Evolutionary conservation across 2,888 invertebrate genomes (phyloP).

Genomic region (Oligia latruncula): DNA sequence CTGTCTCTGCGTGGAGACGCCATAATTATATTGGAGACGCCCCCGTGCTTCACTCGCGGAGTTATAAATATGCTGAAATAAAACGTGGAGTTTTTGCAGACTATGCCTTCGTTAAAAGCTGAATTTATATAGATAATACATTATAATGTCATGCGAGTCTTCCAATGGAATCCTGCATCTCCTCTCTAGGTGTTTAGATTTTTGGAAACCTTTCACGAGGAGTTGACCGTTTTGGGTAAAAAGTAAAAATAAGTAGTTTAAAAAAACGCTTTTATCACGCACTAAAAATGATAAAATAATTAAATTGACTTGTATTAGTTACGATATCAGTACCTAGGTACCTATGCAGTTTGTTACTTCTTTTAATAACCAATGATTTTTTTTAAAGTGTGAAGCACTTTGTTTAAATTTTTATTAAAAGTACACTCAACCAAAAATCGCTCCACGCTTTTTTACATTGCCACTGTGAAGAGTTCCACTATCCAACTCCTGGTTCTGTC

Average conservation of each 20-base stretch:
- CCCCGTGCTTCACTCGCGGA: conserved; percentile 43
- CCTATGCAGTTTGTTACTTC: no score
- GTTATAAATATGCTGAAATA: conserved; percentile 27
- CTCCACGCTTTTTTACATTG: neutral
- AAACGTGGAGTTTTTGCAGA: neutral
- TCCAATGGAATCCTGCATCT: neutral
- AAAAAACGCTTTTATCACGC: neutral
- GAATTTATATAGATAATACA: no score
- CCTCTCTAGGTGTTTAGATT: neutral
- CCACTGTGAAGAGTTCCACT: neutral
- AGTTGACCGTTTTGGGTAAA: neutral
- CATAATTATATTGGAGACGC: conserved; percentile 17
- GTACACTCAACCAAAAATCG: neutral
- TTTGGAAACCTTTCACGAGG: neutral
- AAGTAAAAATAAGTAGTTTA: neutral
- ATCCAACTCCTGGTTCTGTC: neutral
- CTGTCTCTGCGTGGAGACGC: conserved; percentile 70
- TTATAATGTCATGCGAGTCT: neutral
- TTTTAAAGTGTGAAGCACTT: neutral
- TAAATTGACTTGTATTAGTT: no score
- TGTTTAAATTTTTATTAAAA: neutral
- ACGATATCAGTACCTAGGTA: no score
- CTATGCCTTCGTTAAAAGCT: neutral
- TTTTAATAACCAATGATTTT: no score
- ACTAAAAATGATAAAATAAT: no score